Evolutionary conservation across 2,113 vertebrate species (phyloP), one percentile per base, ranked within the genome.

Genomic region (Thamnaconus septentrionalis): DNA sequence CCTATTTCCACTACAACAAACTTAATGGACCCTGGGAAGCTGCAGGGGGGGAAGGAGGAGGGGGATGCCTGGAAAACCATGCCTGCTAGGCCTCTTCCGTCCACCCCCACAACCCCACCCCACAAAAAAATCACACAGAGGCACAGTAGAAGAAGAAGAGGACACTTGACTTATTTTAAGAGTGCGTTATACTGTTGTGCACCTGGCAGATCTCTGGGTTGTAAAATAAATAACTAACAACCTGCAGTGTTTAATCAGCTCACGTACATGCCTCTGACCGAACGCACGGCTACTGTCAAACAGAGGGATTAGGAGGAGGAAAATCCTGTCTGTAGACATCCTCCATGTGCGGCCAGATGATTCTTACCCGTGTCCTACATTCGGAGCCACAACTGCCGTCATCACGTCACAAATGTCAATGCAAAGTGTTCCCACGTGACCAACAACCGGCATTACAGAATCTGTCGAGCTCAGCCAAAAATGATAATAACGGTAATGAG

Each of bases 11-110:
- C 56, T 56, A 58, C 46, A 57, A 71, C 39, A 65, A 73, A 64
- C 66, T 9, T 73, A 83, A 82, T 81, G 73, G 83, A 78, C 43
- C 73, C 61, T 81, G 53, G 64, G 72, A 70, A 10, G 18, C 42
- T 70, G 58, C 62, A 68, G 48, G 55, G 41, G 66, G 59, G 46
- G 45, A 41, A n/a, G 48, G 62, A 59, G 73, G 71, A 68, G 48
- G 71, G 71, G 72, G 64, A 9, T 57, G 49, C 52, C 54, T 54
- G 59, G 55, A 41, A 57, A 66, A 12, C 61, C 0, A 11, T 58
- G 59, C 56, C 48, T 58, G 18, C 3, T 40, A 54, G 50, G 56
- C 54, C 48, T 18, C 45, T 58, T 64, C 50, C 60, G n/a, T 7
- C 53, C 18, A 64, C 56, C 50, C 6, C 10, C 40, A 56, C 8